Evolutionary conservation across 1,140 invertebrate genomes (phyloP).

Genomic region (Hyles euphorbiae): DNA sequence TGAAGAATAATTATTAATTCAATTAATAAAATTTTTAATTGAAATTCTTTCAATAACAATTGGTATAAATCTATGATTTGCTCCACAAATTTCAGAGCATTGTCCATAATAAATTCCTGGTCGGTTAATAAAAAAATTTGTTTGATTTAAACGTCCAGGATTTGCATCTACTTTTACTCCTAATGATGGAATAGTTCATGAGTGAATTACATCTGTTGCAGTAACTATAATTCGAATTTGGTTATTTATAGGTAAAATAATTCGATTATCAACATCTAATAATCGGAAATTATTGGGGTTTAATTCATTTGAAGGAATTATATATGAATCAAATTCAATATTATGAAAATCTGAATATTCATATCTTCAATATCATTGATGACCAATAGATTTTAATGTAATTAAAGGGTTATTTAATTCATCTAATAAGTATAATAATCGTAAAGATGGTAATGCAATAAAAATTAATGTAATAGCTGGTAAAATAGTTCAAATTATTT

Average conservation of each 20-base stretch:
- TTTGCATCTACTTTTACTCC: slow-evolving; percentile 81
- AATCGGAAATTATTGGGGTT: too few relatives aligned
- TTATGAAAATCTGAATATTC: slow-evolving; percentile 37
- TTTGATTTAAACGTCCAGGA: slow-evolving; percentile 82
- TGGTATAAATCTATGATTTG: slow-evolving; percentile 7
- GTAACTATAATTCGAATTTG: slow-evolving; percentile 78
- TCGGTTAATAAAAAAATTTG: slow-evolving; percentile 47
- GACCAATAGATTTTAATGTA: slow-evolving; percentile 1
- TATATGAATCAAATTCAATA: slow-evolving; percentile 76
- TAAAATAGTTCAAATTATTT: slow-evolving; percentile 5
- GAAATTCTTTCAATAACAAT: slow-evolving; percentile 7
- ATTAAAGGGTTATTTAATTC: slow-evolving; percentile 2
- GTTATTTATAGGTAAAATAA: slow-evolving; percentile 75
- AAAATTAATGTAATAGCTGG: slow-evolving; percentile 7
- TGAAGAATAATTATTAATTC: slow-evolving; percentile 75
- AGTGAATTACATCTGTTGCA: slow-evolving; percentile 82
- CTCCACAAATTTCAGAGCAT: slow-evolving; percentile 88
- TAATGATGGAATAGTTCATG: slow-evolving; percentile 79
- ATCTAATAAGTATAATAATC: slow-evolving; percentile 1
- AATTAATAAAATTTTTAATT: slow-evolving; percentile 28
- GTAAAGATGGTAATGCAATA: slow-evolving; percentile 5
- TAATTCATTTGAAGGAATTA: background rate
- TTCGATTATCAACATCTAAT: slow-evolving; percentile 74
- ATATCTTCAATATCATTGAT: slow-evolving; percentile 84
- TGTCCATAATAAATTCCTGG: slow-evolving; percentile 81